phyloP scores from a whole-genome alignment of 2,797 vertebrate genomes.

The Onychomys torridus region DNA sequence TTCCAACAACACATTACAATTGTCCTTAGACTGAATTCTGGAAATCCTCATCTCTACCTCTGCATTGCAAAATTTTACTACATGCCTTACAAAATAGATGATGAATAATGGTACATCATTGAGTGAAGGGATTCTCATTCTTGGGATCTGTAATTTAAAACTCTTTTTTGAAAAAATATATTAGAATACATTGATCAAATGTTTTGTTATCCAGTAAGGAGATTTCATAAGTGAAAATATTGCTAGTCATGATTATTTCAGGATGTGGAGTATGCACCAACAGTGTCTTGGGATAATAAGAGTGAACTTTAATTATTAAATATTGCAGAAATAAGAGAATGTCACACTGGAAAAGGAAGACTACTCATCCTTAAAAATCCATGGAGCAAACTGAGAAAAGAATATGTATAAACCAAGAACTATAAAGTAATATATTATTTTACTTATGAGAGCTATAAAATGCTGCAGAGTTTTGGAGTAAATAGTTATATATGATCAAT shows the following conservation, averaged over 20 bases:
- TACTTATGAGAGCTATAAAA: constrained; percentile 26
- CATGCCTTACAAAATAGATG: background rate
- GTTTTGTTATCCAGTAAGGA: background rate
- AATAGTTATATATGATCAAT: constrained; percentile 19
- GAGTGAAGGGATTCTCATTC: background rate
- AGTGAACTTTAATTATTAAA: background rate
- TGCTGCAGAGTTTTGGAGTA: background rate
- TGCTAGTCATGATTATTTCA: constrained; percentile 12
- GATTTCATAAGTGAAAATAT: background rate
- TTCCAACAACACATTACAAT: background rate
- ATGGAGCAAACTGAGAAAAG: background rate
- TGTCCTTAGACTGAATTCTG: background rate
- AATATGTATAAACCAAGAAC: background rate
- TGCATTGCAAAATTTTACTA: background rate
- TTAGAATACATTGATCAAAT: constrained; percentile 6
- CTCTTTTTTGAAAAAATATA: background rate
- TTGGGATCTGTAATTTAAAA: background rate
- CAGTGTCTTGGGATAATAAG: background rate
- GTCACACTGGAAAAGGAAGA: background rate
- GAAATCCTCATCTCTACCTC: background rate
- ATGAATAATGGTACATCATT: background rate
- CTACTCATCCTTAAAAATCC: background rate
- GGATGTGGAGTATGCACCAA: background rate
- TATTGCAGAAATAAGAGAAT: background rate
- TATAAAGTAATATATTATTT: constrained; percentile 4